phyloP scores from a whole-genome alignment of 2,113 vertebrate genomes.

The Solea solea region DNA sequence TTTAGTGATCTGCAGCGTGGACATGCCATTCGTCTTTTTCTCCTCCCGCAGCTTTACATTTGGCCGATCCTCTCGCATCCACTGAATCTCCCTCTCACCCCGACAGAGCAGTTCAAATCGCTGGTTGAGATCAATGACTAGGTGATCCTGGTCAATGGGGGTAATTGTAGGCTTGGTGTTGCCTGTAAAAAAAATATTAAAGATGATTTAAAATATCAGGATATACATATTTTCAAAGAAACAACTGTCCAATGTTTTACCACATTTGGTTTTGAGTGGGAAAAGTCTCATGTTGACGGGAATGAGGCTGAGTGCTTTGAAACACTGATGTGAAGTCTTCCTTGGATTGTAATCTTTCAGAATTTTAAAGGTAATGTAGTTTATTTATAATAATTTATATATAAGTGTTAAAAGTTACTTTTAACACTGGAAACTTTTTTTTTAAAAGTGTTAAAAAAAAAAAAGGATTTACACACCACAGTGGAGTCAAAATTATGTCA shows the following conservation, averaged over 20 bases:
- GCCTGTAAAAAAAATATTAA: slow-evolving; percentile 51
- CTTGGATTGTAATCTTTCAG: no score
- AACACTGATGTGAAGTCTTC: no score
- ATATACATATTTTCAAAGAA: background rate
- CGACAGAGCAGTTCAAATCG: slow-evolving; percentile 73
- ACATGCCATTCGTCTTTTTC: slow-evolving; percentile 40
- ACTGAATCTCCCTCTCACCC: slow-evolving; percentile 69
- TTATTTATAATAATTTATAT: no score
- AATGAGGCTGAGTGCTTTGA: no score
- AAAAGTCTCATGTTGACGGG: background rate
- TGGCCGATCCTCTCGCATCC: slow-evolving; percentile 72
- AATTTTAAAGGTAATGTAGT: no score
- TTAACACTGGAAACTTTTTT: no score
- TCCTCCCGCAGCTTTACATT: slow-evolving; percentile 45
- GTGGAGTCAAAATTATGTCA: no score
- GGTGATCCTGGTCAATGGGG: slow-evolving; percentile 50
- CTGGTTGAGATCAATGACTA: slow-evolving; percentile 66
- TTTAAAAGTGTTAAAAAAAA: no score
- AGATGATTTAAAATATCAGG: background rate
- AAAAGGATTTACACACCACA: no score
- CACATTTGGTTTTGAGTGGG: no score
- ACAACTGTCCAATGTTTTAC: background rate
- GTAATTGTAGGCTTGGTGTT: slow-evolving; percentile 71
- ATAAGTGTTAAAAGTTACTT: no score
- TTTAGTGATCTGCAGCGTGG: slow-evolving; percentile 46